Evolutionary conservation across 2,888 invertebrate genomes (phyloP), one percentile per base, ranked within the genome.

Genomic region (Leptopterna dolabrata): DNA sequence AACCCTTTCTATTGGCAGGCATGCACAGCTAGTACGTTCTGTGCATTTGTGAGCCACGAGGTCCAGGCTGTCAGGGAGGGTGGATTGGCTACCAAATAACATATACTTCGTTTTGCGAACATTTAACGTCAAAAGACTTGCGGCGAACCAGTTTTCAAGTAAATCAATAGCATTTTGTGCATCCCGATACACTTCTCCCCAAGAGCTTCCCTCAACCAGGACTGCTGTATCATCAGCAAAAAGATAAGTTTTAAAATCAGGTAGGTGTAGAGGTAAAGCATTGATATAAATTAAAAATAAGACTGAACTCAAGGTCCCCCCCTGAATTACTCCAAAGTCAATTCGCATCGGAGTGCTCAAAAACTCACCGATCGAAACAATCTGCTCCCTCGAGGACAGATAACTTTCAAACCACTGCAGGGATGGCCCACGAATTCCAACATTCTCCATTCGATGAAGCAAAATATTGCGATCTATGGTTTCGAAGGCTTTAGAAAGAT

Each of bases 151-250:
- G n/a, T n/a, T n/a, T n/a, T n/a, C n/a, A n/a, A n/a, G n/a, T n/a
- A n/a, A n/a, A n/a, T n/a, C n/a, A n/a, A n/a, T n/a, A n/a, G n/a
- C n/a, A n/a, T n/a, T n/a, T n/a, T n/a, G n/a, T n/a, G n/a, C n/a
- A n/a, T n/a, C n/a, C n/a, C n/a, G n/a, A n/a, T n/a, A n/a, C n/a
- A 30, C 71, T 16, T 71, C 71, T 7, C 3, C 19, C 71, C 71
- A 71, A 3, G 71, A 11, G 16, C 24, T 27, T 11, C 71, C 71
- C 2, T 7, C 6, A 24, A 41, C 41, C 2, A 76, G 45, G 6
- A 36, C 76, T 3, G 36, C 16, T 16, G 45, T 78, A 19, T 78
- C 78, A n/a, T 78, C 78, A 14, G 78, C 78, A 24, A 78, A 78
- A 6, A 73, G 73, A 6, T 16, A n/a, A n/a, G 24, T 30, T 73